A percentile compares a stretch with the other conserved stretches of the same genome.
Conservation (phyloP, 2,888 invertebrate genomes). For the Scrobipalpa costella region DNA sequence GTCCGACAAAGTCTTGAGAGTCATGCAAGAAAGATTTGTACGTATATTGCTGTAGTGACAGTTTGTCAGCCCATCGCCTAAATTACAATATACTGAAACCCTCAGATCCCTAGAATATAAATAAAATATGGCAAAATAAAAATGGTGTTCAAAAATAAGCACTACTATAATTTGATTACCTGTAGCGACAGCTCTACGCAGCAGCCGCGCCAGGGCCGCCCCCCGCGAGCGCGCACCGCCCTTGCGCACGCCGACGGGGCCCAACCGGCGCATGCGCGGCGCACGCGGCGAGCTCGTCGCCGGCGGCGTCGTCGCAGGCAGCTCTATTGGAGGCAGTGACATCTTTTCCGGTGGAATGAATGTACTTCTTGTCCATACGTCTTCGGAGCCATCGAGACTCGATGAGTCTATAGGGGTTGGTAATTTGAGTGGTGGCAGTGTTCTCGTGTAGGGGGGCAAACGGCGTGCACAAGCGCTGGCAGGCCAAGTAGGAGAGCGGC, state of each 20-base stretch:
- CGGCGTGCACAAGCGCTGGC: constrained; percentile 42
- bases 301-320: constrained; percentile 43
- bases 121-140: too few relatives aligned
- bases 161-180: background rate
- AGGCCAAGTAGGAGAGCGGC: constrained; percentile 29
- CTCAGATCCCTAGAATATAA: too few relatives aligned
- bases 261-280: background rate
- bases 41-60: too few relatives aligned
- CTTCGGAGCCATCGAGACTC: constrained; percentile 45
- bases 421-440: constrained; percentile 62
- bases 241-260: constrained; percentile 37
- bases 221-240: constrained; percentile 43
- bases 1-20: too few relatives aligned
- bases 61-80: too few relatives aligned
- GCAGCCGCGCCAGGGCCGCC: constrained; percentile 58
- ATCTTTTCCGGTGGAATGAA: constrained; percentile 52
- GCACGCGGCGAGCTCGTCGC: constrained; percentile 25
- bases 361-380: constrained; percentile 37
- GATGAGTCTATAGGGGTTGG: constrained; percentile 50
- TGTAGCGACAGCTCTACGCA: constrained; percentile 51
- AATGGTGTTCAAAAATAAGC: background rate
- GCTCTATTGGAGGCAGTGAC: constrained; percentile 51
- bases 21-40: too few relatives aligned
- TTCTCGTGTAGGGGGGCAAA: constrained; percentile 51
- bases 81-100: too few relatives aligned